phyloP scores from a whole-genome alignment of 2,113 vertebrate species.

The Gallinago paraguaiae region DNA sequence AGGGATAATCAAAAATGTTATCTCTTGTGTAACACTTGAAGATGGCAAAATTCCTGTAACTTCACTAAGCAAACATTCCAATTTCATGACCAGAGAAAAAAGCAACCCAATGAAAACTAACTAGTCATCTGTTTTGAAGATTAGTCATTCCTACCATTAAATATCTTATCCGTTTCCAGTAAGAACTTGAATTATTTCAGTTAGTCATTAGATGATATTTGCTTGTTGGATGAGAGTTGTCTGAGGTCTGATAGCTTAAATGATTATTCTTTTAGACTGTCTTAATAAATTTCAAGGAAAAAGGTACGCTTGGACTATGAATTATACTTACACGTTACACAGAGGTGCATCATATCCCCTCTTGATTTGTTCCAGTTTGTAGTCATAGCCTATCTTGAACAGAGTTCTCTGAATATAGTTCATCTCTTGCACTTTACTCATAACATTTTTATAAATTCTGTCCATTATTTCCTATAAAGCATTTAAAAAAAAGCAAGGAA shows the following conservation, averaged over 20 bases:
- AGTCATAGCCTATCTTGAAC: constrained; percentile 93
- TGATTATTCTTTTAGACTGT: neutral
- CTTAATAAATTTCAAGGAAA: neutral
- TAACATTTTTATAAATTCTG: constrained; percentile 96
- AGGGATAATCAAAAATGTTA: neutral
- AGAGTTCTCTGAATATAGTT: constrained; percentile 89
- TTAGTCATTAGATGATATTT: neutral
- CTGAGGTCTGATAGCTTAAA: neutral
- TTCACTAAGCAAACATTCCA: neutral
- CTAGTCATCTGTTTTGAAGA: neutral
- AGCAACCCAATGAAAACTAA: neutral
- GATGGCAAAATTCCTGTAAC: neutral
- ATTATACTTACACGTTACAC: constrained; percentile 88
- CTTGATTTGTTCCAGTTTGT: constrained; percentile 94
- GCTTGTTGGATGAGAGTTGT: neutral
- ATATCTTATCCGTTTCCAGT: neutral
- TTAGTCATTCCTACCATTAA: neutral
- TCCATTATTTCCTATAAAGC: constrained; percentile 94
- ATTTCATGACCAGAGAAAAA: neutral
- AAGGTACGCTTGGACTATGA: neutral
- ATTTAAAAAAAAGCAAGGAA: constrained; percentile 13
- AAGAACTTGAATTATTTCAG: neutral
- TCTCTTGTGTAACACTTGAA: neutral
- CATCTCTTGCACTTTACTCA: constrained; percentile 98
- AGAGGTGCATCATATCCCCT: constrained; percentile 94